Evolutionary conservation across 2,888 invertebrate genomes (phyloP).

Genomic region (Syrphus vitripennis): DNA sequence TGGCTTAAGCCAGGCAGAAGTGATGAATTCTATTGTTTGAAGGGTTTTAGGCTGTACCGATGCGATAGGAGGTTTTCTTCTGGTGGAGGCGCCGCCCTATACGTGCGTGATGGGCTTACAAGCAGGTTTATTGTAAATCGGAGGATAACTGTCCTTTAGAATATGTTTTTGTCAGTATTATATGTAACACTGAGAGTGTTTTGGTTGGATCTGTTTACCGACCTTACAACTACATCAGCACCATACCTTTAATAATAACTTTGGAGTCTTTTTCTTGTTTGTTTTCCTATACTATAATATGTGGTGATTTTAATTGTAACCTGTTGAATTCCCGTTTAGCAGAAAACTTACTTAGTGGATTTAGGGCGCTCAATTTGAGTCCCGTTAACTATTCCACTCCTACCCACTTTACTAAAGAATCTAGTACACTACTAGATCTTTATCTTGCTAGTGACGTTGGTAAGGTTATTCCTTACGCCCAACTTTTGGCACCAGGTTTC

Average conservation of each 20-base stretch:
- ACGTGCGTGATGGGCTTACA: neutral
- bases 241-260: neutral
- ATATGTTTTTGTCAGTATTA: neutral
- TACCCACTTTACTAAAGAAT: no score
- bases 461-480: neutral
- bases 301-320: no score
- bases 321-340: no score
- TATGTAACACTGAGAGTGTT: neutral
- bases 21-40: neutral
- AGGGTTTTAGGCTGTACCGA: neutral
- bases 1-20: no score
- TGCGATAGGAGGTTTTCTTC: neutral
- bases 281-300: neutral
- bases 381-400: no score
- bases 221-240: neutral
- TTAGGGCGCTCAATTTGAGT: no score
- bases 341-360: no score
- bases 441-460: neutral
- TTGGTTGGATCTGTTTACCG: neutral
- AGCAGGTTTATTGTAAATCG: neutral
- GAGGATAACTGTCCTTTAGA: no score
- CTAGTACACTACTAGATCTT: neutral
- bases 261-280: neutral
- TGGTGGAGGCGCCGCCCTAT: neutral
- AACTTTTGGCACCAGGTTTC: neutral